Conservation (phyloP, 2,888 invertebrate species). For the Eristalinus sepulchralis region DNA sequence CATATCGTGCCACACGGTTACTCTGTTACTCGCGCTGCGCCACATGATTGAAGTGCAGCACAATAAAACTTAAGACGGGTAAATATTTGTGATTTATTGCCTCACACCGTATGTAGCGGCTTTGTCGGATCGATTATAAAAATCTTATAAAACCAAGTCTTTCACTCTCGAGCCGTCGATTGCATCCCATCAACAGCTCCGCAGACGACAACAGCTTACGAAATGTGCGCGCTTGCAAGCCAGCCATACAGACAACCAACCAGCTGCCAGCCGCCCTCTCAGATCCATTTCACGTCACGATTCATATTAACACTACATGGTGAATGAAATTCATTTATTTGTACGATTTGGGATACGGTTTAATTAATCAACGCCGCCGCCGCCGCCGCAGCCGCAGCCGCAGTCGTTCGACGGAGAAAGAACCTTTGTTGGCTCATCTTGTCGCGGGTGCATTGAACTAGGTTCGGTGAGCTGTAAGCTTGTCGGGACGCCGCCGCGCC, state of each 20-base stretch:
- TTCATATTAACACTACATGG: constrained; percentile 36
- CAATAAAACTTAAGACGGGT: neutral
- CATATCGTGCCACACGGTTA: neutral
- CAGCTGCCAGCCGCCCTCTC: neutral
- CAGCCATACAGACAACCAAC: neutral
- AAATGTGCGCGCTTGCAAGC: neutral
- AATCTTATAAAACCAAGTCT: constrained; percentile 1
- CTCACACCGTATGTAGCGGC: neutral
- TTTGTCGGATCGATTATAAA: neutral
- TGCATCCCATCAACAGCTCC: neutral
- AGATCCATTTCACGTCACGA: constrained; percentile 35
- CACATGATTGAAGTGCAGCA: neutral
- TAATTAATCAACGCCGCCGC: constrained; percentile 55
- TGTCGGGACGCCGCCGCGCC: constrained; percentile 17
- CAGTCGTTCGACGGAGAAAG: constrained; percentile 16
- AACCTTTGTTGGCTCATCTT: constrained; percentile 45
- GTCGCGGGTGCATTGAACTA: constrained; percentile 52
- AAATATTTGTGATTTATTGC: constrained; percentile 5
- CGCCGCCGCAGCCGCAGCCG: too few species aligned
- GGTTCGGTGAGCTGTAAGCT: constrained; percentile 8
- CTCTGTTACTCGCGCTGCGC: neutral
- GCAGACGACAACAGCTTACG: neutral
- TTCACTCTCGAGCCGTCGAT: neutral
- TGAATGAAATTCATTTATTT: constrained; percentile 20
- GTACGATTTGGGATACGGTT: constrained; percentile 40